Conservation (phyloP, 2,113 vertebrate genomes). For the Eptesicus fuscus region DNA sequence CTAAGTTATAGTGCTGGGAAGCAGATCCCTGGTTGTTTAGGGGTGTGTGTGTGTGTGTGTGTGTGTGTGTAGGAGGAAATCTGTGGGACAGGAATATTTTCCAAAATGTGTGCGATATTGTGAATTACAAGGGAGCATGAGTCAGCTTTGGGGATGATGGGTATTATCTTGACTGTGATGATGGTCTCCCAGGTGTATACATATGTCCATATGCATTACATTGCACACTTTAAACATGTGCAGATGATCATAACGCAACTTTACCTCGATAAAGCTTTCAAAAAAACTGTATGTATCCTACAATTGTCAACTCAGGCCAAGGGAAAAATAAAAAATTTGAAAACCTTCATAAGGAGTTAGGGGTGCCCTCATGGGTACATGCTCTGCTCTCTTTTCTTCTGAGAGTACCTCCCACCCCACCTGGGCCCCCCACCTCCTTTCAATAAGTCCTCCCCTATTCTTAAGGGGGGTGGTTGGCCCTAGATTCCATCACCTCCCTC, state of each 20-base stretch:
- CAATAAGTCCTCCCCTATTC: neutral
- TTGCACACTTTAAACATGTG: neutral
- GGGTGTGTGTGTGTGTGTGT: too few species aligned
- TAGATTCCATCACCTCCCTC: neutral
- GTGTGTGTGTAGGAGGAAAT: neutral
- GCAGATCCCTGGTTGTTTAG: neutral
- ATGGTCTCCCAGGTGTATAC: neutral
- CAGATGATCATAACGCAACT: neutral
- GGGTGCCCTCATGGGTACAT: neutral
- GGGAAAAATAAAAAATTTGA: neutral
- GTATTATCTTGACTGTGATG: neutral
- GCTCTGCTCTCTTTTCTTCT: neutral
- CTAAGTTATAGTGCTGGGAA: neutral
- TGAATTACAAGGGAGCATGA: neutral
- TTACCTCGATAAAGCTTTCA: neutral
- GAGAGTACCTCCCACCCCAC: neutral
- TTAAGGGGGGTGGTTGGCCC: neutral
- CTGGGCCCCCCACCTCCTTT: neutral
- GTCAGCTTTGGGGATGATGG: neutral
- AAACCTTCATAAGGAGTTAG: neutral
- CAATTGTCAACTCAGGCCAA: neutral
- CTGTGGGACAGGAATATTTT: neutral
- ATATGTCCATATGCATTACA: neutral
- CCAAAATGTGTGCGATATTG: neutral
- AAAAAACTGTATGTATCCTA: neutral